Percentiles rank a stretch among this genome's conserved stretches.
These are phyloP conservation scores for Athetis lepigone DNA, from an alignment of 2,888 invertebrate genomes.

Conservation along the genomic window DNA sequence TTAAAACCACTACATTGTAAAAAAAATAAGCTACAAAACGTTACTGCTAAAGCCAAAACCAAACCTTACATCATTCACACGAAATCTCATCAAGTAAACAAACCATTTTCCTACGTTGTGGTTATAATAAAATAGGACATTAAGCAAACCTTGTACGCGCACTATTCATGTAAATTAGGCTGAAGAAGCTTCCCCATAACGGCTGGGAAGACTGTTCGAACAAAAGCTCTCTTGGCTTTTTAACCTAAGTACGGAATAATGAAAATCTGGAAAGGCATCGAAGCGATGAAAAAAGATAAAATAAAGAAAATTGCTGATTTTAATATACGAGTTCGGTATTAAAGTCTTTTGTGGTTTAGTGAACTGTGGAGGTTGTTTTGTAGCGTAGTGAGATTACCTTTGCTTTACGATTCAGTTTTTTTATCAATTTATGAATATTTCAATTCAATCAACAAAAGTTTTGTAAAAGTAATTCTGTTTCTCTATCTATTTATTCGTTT, in stretches of 20 bases:
- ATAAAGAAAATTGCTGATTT: slow-evolving; percentile 62
- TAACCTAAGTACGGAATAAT: slow-evolving; percentile 77
- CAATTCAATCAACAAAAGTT: too few species aligned
- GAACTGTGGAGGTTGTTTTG: not conserved
- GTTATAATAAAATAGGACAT: slow-evolving; percentile 70
- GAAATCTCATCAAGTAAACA: slow-evolving; percentile 4
- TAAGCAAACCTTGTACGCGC: slow-evolving; percentile 65
- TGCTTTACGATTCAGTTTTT: not conserved
- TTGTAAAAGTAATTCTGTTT: too few species aligned
- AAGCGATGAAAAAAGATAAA: slow-evolving; percentile 63
- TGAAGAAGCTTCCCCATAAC: slow-evolving; percentile 71
- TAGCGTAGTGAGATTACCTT: slow-evolving; percentile 1
- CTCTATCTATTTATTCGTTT: too few species aligned
- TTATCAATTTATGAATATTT: too few species aligned
- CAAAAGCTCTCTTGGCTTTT: slow-evolving; percentile 78
- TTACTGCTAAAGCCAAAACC: too few species aligned
- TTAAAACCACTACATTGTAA: too few species aligned
- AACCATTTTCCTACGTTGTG: slow-evolving; percentile 22
- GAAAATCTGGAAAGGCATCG: slow-evolving; percentile 72
- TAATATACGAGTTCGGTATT: slow-evolving; percentile 55
- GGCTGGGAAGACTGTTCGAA: slow-evolving; percentile 71
- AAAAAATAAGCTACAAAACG: too few species aligned
- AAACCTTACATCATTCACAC: too few species aligned
- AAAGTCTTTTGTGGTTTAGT: slow-evolving; percentile 38
- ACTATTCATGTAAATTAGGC: slow-evolving; percentile 82